phyloP scores from a whole-genome alignment of 2,113 vertebrate genomes.

The Scomber japonicus region DNA sequence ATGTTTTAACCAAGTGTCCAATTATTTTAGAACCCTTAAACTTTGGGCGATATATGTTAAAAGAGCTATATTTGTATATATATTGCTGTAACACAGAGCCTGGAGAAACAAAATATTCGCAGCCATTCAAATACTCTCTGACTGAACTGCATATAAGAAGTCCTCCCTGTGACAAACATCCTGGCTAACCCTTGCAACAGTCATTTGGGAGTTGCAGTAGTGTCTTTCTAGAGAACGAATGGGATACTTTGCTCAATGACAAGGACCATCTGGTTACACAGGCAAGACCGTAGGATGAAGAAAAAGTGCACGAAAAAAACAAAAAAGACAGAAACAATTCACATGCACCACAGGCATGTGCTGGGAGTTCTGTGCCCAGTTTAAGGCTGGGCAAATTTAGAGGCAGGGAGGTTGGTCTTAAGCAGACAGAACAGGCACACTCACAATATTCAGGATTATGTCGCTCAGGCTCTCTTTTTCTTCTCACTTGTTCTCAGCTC shows the following conservation, averaged over 20 bases:
- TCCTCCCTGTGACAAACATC: neutral
- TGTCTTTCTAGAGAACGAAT: neutral
- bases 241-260: neutral
- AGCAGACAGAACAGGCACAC: neutral
- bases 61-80: no score
- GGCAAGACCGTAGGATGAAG: neutral
- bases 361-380: conserved; percentile 16
- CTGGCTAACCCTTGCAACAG: neutral
- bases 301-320: conserved; percentile 5
- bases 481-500: neutral
- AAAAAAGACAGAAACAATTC: conserved; percentile 64
- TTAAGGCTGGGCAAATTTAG: conserved; percentile 30
- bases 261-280: conserved; percentile 1
- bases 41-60: no score
- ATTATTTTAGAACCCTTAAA: no score
- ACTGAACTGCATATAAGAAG: neutral
- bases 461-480: neutral
- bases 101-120: no score
- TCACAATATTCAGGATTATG: neutral
- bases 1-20: no score
- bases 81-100: no score
- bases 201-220: neutral
- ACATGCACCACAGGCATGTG: conserved; percentile 62
- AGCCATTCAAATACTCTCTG: no score
- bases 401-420: neutral